These are phyloP conservation scores for Helostoma temminkii DNA, from an alignment of 2,797 vertebrate genomes.

Conservation along the genomic window DNA sequence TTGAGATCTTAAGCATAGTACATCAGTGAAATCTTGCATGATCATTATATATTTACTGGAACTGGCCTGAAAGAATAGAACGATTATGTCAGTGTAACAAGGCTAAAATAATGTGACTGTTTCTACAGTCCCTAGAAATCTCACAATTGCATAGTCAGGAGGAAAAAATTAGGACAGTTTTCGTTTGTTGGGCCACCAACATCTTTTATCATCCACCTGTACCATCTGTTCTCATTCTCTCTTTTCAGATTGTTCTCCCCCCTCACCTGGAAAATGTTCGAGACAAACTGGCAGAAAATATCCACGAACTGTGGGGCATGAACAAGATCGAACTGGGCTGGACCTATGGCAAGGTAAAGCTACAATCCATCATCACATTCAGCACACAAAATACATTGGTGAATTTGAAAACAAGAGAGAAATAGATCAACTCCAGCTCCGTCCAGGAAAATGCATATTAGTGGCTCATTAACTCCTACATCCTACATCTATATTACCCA, in stretches of 20 bases:
- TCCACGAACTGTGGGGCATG: conserved; percentile 99
- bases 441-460: conserved; percentile 10
- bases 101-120: background rate
- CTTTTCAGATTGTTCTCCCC: conserved; percentile 90
- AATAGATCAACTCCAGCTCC: conserved; percentile 10
- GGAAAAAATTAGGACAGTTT: background rate
- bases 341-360: conserved; percentile 94
- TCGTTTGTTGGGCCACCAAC: conserved; percentile 22
- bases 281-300: conserved; percentile 98
- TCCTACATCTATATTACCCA: background rate
- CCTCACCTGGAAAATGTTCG: conserved; percentile 96
- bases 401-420: conserved; percentile 1
- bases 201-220: conserved; percentile 18
- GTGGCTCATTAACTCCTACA: conserved; percentile 28
- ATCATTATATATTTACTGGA: too few relatives aligned
- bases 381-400: background rate
- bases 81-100: conserved; percentile 1
- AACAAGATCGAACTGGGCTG: conserved; percentile 99
- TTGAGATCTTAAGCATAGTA: too few relatives aligned
- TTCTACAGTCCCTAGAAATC: conserved; percentile 11
- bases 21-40: too few relatives aligned
- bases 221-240: conserved; percentile 37
- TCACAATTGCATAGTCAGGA: conserved; percentile 21
- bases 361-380: background rate
- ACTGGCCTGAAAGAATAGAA: too few relatives aligned